Base-by-base conservation (phyloP, 2,888 invertebrate species). In the Monoplex corrugatus region DNA sequence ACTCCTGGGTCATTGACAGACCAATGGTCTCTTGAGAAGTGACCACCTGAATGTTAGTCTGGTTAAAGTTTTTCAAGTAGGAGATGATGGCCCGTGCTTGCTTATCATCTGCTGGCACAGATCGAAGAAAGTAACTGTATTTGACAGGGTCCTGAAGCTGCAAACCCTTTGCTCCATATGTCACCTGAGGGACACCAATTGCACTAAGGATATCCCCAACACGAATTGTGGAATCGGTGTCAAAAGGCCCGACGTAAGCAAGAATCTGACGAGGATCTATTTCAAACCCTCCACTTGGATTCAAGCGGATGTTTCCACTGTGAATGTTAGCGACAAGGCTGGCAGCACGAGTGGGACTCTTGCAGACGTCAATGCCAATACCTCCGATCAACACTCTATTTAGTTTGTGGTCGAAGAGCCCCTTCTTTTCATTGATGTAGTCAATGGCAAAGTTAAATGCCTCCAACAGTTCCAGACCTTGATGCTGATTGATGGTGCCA, bases 21-120 rank as follows among this genome's bases (percentile, higher is more conserved):
- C 95, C 95, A 35, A 95, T 92, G 5, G 92, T 93, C 57, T 94
- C 93, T 88, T 93, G 93, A 13, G 95, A 93, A 57, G 91, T 93
- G 23, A 95, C 92, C 2, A 96, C 93, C 90, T 96, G 96, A 10
- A 96, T 95, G 90, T 96, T 96, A 68, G 95, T 94, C 92, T 96
- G 95, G 13, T 95, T 93, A 87, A 96, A 95, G 89, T 95, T 94
- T 89, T 96, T 95, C 89, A 96, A 93, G 75, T 96, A 94, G 43
- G 96, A 95, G 35, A 96, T 94, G 45, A 96, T 93, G 5, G 96
- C 95, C 5, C 95, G 87, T 5, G 95, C 94, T 87, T 94, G 95
- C 87, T 95, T 94, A 90, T 95, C 95, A 88, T 95, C 95, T 8
- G 95, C 94, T 8, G 95, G 95, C 6, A 95, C 95, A 0, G 95